Percentiles rank a stretch among this genome's conserved stretches.
These are phyloP conservation scores for Leuciscus waleckii DNA, from an alignment of 2,797 vertebrate species.

Conservation along the genomic window DNA sequence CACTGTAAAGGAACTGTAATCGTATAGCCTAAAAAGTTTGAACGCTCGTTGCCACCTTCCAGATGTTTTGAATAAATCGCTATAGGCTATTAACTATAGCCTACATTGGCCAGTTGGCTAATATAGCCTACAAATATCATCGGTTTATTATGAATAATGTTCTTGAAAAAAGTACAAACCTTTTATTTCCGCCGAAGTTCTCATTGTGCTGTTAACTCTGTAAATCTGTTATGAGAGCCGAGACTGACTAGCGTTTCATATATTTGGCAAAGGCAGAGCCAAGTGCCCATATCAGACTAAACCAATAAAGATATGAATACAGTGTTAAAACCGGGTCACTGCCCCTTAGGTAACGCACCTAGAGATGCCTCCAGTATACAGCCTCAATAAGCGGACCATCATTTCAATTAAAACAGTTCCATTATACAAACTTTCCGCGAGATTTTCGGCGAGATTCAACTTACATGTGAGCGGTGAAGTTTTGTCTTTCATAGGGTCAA, in stretches of 20 bases:
- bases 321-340: slow-evolving; percentile 65
- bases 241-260: neutral
- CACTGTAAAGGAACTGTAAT: neutral
- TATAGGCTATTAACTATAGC: neutral
- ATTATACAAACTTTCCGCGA: neutral
- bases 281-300: slow-evolving; percentile 48
- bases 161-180: slow-evolving; percentile 58
- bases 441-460: slow-evolving; percentile 52
- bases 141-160: neutral
- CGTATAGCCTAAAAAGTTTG: neutral
- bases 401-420: neutral
- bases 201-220: slow-evolving; percentile 55
- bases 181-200: slow-evolving; percentile 63
- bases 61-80: slow-evolving; percentile 9
- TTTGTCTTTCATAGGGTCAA: slow-evolving; percentile 77
- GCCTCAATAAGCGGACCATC: neutral
- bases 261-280: slow-evolving; percentile 45
- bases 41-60: neutral
- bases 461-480: slow-evolving; percentile 76
- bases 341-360: slow-evolving; percentile 10
- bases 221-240: slow-evolving; percentile 9
- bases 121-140: neutral
- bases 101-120: neutral
- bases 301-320: slow-evolving; percentile 55
- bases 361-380: neutral